Conservation (phyloP, 2,888 invertebrate genomes). For the Sympetrum striolatum region DNA sequence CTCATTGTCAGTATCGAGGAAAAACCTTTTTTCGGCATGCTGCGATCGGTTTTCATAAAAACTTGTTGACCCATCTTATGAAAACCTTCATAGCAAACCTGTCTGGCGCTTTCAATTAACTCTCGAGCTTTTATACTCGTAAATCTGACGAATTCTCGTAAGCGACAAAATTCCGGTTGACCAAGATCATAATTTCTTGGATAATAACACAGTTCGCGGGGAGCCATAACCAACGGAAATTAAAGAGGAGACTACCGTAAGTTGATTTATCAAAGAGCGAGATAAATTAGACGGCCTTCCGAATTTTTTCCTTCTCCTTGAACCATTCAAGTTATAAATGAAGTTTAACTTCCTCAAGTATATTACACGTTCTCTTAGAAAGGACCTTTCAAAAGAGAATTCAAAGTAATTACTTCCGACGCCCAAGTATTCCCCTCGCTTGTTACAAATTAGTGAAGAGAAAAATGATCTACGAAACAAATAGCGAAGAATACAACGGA, state of each 20-base stretch:
- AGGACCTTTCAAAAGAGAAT: neutral
- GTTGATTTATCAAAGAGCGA: neutral
- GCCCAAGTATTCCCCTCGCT: too few species aligned
- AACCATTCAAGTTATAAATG: neutral
- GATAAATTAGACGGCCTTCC: neutral
- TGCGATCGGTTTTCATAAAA: neutral
- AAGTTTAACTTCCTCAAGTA: neutral
- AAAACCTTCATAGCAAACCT: neutral
- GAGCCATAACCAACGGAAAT: neutral
- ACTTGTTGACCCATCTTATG: neutral
- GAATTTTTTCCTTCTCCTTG: neutral
- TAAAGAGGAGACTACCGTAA: neutral
- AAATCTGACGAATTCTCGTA: neutral
- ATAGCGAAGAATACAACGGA: too few species aligned
- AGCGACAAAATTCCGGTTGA: neutral
- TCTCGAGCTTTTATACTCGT: neutral
- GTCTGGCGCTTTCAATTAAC: neutral
- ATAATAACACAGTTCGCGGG: neutral
- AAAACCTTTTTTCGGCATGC: too few species aligned
- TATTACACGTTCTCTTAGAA: neutral
- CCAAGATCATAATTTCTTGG: neutral
- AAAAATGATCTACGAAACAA: too few species aligned
- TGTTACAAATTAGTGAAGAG: too few species aligned
- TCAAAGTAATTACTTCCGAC: too few species aligned
- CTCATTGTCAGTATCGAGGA: too few species aligned